Conservation (phyloP, 2,113 vertebrate species). For the Hoplias malabaricus region DNA sequence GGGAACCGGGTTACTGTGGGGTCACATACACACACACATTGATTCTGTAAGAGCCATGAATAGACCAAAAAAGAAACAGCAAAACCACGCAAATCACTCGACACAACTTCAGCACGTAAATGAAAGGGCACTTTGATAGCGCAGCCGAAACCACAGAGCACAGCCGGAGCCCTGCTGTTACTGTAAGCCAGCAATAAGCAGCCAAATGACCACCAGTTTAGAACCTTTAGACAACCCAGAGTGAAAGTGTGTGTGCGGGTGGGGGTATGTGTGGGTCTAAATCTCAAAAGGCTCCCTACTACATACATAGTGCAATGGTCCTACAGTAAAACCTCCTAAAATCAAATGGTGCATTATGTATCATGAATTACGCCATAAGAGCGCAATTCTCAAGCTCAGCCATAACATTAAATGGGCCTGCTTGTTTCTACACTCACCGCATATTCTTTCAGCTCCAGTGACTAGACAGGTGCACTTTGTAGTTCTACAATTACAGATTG, state of each 20-base stretch:
- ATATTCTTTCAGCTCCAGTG: too few species aligned
- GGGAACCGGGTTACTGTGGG: slow-evolving; percentile 91
- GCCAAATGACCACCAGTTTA: slow-evolving; percentile 25
- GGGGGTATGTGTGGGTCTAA: slow-evolving; percentile 13
- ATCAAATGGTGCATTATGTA: too few species aligned
- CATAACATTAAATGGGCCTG: too few species aligned
- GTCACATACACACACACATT: slow-evolving; percentile 15
- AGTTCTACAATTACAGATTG: too few species aligned
- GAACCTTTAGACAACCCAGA: slow-evolving; percentile 4
- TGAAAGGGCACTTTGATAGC: slow-evolving; percentile 46
- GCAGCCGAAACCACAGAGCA: slow-evolving; percentile 38
- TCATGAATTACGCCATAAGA: too few species aligned
- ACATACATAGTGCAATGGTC: too few species aligned
- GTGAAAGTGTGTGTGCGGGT: slow-evolving; percentile 6
- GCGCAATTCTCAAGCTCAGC: too few species aligned
- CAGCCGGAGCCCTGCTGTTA: slow-evolving; percentile 36
- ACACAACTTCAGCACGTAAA: slow-evolving; percentile 13
- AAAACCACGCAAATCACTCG: slow-evolving; percentile 24
- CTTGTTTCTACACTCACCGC: too few species aligned
- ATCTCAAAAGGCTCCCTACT: too few species aligned
- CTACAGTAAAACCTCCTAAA: too few species aligned
- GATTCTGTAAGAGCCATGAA: slow-evolving; percentile 7
- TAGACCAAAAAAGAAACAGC: slow-evolving; percentile 13
- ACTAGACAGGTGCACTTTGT: too few species aligned
- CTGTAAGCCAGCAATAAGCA: slow-evolving; percentile 28